Percentiles rank a stretch among this genome's conserved stretches.
phyloP scores from a whole-genome alignment of 2,888 invertebrate genomes.

The Volucella zonaria region DNA sequence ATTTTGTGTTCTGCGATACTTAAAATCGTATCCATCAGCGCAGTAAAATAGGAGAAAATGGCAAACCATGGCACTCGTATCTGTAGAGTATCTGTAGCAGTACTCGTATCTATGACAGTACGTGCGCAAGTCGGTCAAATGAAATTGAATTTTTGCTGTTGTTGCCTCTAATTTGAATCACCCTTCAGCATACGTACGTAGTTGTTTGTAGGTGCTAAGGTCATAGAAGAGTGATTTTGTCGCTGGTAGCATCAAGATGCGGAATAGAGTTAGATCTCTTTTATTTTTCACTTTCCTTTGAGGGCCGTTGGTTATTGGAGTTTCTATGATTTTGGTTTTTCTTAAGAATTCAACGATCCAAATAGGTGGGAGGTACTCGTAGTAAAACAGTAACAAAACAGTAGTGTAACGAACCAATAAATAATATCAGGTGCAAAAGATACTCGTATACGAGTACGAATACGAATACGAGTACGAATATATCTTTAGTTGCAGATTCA shows the following conservation, averaged over 20 bases:
- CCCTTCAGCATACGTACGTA: neutral
- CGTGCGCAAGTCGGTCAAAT: slow-evolving; percentile 71
- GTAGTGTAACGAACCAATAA: slow-evolving; percentile 59
- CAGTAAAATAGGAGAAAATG: slow-evolving; percentile 58
- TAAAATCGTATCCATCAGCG: slow-evolving; percentile 58
- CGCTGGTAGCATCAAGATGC: slow-evolving; percentile 38
- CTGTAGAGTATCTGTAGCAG: slow-evolving; percentile 19
- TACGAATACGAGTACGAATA: slow-evolving; percentile 42
- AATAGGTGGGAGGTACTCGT: slow-evolving; percentile 9
- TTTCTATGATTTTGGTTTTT: neutral
- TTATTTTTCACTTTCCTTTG: slow-evolving; percentile 44
- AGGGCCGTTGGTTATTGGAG: neutral
- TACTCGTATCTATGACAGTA: neutral
- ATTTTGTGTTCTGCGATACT: slow-evolving; percentile 24
- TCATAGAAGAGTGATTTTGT: slow-evolving; percentile 72
- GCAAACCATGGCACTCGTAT: slow-evolving; percentile 4
- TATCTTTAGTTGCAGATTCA: slow-evolving; percentile 62
- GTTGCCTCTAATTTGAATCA: slow-evolving; percentile 29
- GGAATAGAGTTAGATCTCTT: neutral
- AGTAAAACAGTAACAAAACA: slow-evolving; percentile 13
- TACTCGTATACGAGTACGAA: slow-evolving; percentile 25
- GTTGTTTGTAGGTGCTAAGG: slow-evolving; percentile 45
- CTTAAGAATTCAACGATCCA: slow-evolving; percentile 44
- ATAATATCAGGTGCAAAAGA: slow-evolving; percentile 73
- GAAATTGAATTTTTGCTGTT: slow-evolving; percentile 62